Percentiles rank a stretch among this genome's conserved stretches.
These are phyloP conservation scores for Amphiduros pacificus DNA, from an alignment of 2,888 invertebrate species.

Conservation along the genomic window DNA sequence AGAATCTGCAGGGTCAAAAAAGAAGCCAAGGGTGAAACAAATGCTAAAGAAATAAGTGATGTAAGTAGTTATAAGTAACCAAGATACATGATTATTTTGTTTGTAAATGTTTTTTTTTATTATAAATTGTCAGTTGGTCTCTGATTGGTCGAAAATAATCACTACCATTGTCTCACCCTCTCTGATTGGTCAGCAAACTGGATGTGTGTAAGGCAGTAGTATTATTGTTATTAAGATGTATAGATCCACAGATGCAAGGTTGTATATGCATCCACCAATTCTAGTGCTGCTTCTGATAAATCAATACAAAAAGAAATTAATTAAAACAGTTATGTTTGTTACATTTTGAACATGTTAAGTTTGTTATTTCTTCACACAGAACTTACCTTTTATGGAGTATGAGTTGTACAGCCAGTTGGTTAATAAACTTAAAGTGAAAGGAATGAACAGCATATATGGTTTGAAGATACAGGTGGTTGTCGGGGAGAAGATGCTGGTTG, in stretches of 20 bases:
- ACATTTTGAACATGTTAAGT: neutral
- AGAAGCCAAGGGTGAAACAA: conserved; percentile 75
- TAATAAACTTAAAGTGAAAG: conserved; percentile 86
- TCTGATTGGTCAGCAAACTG: too few species aligned
- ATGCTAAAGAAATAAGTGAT: conserved; percentile 83
- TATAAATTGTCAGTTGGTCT: too few species aligned
- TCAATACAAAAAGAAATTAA: too few species aligned
- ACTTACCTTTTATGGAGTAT: conserved; percentile 92
- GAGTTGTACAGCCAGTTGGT: conserved; percentile 88
- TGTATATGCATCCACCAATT: too few species aligned
- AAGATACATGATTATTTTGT: neutral
- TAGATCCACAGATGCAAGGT: too few species aligned
- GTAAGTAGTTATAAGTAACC: conserved; percentile 50
- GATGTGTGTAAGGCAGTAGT: too few species aligned
- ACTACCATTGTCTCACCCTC: too few species aligned
- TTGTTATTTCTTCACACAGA: conserved; percentile 61
- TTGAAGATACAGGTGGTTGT: conserved; percentile 78
- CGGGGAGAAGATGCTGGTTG: conserved; percentile 85
- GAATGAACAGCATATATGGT: conserved; percentile 92
- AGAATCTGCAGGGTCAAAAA: conserved; percentile 71
- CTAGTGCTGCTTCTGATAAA: too few species aligned
- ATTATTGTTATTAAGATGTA: too few species aligned
- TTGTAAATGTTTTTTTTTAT: too few species aligned
- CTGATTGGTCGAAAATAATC: too few species aligned
- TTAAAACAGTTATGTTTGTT: neutral